These are phyloP conservation scores for Apoderus coryli DNA, from an alignment of 2,888 invertebrate genomes.

Conservation along the genomic window DNA sequence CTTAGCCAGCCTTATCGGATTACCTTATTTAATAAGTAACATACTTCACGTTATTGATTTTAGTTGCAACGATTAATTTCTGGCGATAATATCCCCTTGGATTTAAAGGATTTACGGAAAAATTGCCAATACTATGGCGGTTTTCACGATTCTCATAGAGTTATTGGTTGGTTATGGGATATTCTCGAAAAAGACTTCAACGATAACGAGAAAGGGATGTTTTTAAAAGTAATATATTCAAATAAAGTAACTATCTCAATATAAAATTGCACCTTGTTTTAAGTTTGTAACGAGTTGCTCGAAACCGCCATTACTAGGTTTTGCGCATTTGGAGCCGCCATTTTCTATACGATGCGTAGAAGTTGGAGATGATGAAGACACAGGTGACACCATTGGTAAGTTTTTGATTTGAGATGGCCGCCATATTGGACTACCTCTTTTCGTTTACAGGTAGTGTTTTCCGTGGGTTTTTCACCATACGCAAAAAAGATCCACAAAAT, in stretches of 20 bases:
- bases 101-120: slow-evolving; percentile 69
- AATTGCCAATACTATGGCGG: slow-evolving; percentile 99
- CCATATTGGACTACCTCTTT: neutral
- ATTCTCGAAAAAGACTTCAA: slow-evolving; percentile 90
- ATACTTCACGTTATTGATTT: too few relatives aligned
- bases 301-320: slow-evolving; percentile 90
- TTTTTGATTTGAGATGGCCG: too few relatives aligned
- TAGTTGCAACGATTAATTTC: slow-evolving; percentile 87
- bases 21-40: too few relatives aligned
- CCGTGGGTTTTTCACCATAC: slow-evolving; percentile 93
- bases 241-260: neutral
- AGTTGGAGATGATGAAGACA: slow-evolving; percentile 94
- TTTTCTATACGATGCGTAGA: slow-evolving; percentile 98
- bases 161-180: slow-evolving; percentile 98
- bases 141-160: slow-evolving; percentile 94
- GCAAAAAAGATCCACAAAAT: slow-evolving; percentile 86
- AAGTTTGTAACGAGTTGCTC: slow-evolving; percentile 73
- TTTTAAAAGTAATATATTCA: slow-evolving; percentile 59
- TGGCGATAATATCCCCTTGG: slow-evolving; percentile 88
- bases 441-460: slow-evolving; percentile 71
- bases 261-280: slow-evolving; percentile 11
- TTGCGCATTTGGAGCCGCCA: slow-evolving; percentile 91
- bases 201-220: slow-evolving; percentile 81
- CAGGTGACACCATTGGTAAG: slow-evolving; percentile 68
- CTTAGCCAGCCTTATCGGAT: too few relatives aligned